Evolutionary conservation across 2,113 vertebrate genomes (phyloP).

Genomic region (Irena cyanogastra): DNA sequence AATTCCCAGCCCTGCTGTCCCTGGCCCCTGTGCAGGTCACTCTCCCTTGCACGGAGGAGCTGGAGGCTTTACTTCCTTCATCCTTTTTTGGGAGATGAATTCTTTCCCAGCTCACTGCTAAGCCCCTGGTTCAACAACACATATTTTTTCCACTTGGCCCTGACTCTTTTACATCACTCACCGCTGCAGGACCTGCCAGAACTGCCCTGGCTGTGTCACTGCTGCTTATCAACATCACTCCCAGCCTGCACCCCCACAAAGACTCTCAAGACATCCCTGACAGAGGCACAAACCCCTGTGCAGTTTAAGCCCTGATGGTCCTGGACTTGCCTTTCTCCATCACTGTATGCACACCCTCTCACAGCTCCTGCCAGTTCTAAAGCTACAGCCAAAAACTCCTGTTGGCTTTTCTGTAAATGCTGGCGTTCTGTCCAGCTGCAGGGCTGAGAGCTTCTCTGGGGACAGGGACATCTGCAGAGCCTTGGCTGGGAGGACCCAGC

Average conservation of each 20-base stretch:
- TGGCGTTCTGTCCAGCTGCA: background rate
- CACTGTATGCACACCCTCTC: background rate
- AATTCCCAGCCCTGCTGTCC: background rate
- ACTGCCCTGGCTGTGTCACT: background rate
- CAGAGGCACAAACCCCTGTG: background rate
- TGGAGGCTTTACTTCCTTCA: background rate
- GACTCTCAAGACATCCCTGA: background rate
- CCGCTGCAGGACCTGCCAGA: background rate
- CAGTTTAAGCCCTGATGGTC: background rate
- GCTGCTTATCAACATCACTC: background rate
- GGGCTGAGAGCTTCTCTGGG: background rate
- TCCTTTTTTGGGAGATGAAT: conserved; percentile 11
- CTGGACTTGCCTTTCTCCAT: background rate
- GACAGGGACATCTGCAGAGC: background rate
- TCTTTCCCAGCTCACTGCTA: conserved; percentile 18
- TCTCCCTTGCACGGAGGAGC: background rate
- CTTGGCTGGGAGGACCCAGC: fast-evolving
- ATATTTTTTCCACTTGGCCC: conserved; percentile 1
- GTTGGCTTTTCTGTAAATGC: background rate
- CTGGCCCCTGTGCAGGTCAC: background rate
- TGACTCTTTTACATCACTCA: background rate
- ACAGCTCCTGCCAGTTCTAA: background rate
- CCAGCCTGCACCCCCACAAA: background rate
- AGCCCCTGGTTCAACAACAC: background rate
- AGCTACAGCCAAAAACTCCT: background rate